phyloP scores from a whole-genome alignment of 2,888 invertebrate genomes.

The Heterodera filipjevi region DNA sequence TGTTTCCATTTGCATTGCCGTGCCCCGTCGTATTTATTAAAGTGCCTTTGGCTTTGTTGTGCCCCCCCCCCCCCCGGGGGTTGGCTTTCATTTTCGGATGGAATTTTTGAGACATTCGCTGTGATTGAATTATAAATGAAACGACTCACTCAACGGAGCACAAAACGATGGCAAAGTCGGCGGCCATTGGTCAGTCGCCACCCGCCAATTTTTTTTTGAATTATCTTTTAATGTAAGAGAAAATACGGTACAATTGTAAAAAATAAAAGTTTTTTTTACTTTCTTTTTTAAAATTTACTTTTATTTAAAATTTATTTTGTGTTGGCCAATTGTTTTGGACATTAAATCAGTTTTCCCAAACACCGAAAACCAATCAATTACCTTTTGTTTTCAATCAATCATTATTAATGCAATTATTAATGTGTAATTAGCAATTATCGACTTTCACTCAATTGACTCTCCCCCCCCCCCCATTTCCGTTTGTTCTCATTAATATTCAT shows the following conservation, averaged over 20 bases:
- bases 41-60: background rate
- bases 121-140: background rate
- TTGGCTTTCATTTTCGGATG: background rate
- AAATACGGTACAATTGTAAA: background rate
- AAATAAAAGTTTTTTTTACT: no score
- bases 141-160: background rate
- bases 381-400: background rate
- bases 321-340: no score
- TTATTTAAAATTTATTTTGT: no score
- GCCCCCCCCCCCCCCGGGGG: background rate
- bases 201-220: background rate
- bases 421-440: no score
- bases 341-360: no score
- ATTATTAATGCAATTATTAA: background rate
- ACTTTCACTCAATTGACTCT: no score
- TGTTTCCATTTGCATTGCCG: constrained; percentile 5
- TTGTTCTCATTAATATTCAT: no score
- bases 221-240: background rate
- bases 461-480: no score
- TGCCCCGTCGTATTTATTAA: background rate
- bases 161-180: background rate
- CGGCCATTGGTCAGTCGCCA: background rate
- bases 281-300: no score
- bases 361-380: background rate
- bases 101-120: constrained; percentile 1